Percentiles rank a stretch among this genome's conserved stretches.
Evolutionary conservation across 2,113 vertebrate species (phyloP).

Genomic region (Heteronetta atricapilla): DNA sequence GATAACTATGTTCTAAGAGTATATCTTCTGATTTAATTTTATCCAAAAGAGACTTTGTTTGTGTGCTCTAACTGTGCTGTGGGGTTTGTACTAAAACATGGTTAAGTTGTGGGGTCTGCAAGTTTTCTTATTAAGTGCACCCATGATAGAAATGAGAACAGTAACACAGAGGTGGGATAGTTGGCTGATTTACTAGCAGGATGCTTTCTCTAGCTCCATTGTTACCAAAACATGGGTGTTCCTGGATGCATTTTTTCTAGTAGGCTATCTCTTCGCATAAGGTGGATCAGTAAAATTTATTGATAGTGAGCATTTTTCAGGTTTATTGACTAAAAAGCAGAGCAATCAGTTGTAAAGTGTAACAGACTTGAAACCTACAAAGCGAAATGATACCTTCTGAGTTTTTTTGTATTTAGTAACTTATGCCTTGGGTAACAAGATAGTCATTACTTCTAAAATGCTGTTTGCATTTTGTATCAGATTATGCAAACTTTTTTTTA

Average conservation of each 20-base stretch:
- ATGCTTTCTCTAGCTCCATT: background rate
- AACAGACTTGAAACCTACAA: background rate
- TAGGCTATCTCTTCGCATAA: background rate
- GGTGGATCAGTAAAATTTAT: background rate
- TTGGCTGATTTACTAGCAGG: background rate
- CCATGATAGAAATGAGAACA: background rate
- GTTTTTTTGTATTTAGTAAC: background rate
- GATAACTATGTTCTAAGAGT: background rate
- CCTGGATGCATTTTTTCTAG: background rate
- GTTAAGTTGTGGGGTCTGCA: background rate
- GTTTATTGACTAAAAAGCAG: background rate
- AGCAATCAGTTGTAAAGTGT: background rate
- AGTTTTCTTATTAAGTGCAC: background rate
- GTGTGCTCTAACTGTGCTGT: background rate
- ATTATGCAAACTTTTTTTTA: background rate
- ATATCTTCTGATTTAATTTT: background rate
- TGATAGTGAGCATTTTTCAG: background rate
- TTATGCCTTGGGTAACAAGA: background rate
- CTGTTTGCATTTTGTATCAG: background rate
- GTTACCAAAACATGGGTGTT: fast-evolving
- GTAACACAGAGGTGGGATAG: background rate
- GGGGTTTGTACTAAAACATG: background rate
- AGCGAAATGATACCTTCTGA: background rate
- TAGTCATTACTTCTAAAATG: background rate
- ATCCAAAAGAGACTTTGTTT: background rate